These are phyloP conservation scores for Xestoiulus laeticollis DNA, from an alignment of 2,888 invertebrate genomes.

Conservation along the genomic window DNA sequence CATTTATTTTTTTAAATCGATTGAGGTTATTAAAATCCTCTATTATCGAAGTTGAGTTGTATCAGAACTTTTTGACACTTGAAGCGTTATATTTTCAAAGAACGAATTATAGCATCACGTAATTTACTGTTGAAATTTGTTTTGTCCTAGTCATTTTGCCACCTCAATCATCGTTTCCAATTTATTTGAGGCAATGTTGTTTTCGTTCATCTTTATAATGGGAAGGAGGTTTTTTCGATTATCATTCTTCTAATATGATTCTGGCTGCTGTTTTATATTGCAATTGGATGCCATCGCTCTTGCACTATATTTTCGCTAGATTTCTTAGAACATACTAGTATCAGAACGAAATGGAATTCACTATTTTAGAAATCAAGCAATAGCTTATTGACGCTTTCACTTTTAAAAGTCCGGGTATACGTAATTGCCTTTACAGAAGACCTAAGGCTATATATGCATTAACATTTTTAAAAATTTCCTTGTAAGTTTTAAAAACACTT, in stretches of 20 bases:
- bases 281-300: neutral
- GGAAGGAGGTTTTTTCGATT: conserved; percentile 18
- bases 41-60: neutral
- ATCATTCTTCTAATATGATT: conserved; percentile 28
- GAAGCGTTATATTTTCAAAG: neutral
- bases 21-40: neutral
- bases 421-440: neutral
- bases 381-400: neutral
- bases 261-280: conserved; percentile 2
- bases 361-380: neutral
- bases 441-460: neutral
- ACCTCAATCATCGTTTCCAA: conserved; percentile 28
- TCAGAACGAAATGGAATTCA: neutral
- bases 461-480: neutral
- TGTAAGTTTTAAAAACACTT: neutral
- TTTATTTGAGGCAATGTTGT: conserved; percentile 5
- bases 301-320: neutral
- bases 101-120: neutral
- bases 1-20: neutral
- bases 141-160: neutral
- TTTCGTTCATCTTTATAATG: conserved; percentile 20
- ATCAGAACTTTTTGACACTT: neutral
- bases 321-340: neutral
- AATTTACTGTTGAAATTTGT: conserved; percentile 1
- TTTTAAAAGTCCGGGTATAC: neutral